Evolutionary conservation across 1,140 invertebrate species (phyloP), one percentile per base, ranked within the genome.

Genomic region (Cherax quadricarinatus): DNA sequence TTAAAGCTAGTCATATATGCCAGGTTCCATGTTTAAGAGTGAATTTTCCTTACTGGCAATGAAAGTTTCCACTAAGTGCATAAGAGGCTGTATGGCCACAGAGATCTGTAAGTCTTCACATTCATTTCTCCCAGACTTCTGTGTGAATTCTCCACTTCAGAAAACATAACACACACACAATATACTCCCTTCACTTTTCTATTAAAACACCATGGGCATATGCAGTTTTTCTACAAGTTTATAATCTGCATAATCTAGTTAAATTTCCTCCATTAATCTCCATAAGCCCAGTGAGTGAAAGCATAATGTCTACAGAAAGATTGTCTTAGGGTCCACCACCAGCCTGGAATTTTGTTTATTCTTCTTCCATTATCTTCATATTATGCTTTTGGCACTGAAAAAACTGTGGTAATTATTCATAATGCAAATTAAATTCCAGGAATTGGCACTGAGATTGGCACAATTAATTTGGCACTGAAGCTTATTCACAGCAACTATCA

Each of bases 231-330:
- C 51, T 60, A 30, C 14, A n/a, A 57, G 51, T 57, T 83, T 53
- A 53, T 53, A 57, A n/a, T 83, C 24, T 83, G 21, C 62, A 16
- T 21, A 18, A 66, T 66, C 62, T 18, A 21, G 51, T 83, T 41
- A 41, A 41, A 41, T 41, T 41, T 41, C 30, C 30, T 60, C 57
- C n/a, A 24, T 60, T 57, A 53, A 57, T 83, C 81, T 83, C 57
- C 57, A 53, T 83, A 83, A 60, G 81, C 81, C 81, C 81, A 82
- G 51, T 83, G 81, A 24, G 51, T 83, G 81, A 83, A 57, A 60
- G 81, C 81, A 83, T 30, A 83, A 83, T 83, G 81, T 83, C 81
- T 53, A 83, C 81, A 83, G 81, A 83, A 83, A 60, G 81, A 83
- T 57, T 83, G 81, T 83, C 81, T 83, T 83, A 83, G 21, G 81